Base-by-base conservation (phyloP, 2,888 invertebrate species). In the Lycocerus yunnanus region DNA sequence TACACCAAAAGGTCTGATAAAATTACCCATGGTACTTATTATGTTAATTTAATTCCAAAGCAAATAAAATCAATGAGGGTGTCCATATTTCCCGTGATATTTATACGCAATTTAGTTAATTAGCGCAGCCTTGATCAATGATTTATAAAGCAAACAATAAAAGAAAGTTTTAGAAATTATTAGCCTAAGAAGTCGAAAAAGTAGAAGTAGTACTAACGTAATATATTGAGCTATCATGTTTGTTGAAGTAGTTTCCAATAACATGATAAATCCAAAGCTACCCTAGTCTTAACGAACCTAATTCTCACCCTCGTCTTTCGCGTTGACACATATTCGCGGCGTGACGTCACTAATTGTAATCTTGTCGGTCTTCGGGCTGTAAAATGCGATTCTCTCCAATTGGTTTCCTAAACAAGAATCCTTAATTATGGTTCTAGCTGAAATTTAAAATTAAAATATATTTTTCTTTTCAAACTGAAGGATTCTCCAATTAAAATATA, bases 271-370 rank as follows among this genome's bases (percentile, higher is more conserved):
- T 81, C 80, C 80, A 73, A 61, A 68, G 74, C 78, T 77, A 77
- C 78, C 78, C 76, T 74, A 76, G 78, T 68, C 77, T 78, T 82
- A 82, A 81, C 82, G 80, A 81, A 80, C 81, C 81, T 79, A 81
- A 81, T 81, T 81, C 78, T 76, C 80, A 78, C 80, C 80, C 81
- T 80, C 75, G 78, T 75, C 77, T 76, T 78, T 75, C 68, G 71
- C 74, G 79, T 80, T 82, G 82, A 82, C 82, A 82, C 81, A 82
- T 81, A 81, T 81, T 81, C 81, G 76, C 70, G 77, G 77, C 77
- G 77, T 81, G 80, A 81, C 81, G 82, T 80, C 81, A 81, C 80
- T 82, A 82, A 81, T 81, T 82, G 81, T 79, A 81, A 80, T 79
- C 79, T 80, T 79, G 78, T 79, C 79, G 77, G 80, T 79, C 78